Conservation (phyloP, 2,113 vertebrate genomes). For the Danio rerio region GRCz12tu NC_133190.1:21260001-21260500, state of each 20-base stretch:
- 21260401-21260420: no score
- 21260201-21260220: neutral
- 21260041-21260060: conserved; percentile 20
- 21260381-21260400: no score
- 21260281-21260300: neutral
- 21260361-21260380: no score
- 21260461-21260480: no score
- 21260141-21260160: neutral
- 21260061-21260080: neutral
- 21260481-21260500: no score
- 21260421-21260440: no score
- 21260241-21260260: neutral
- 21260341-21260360: no score
- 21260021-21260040: conserved; percentile 43
- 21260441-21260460: no score
- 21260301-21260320: neutral
- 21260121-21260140: neutral
- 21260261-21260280: neutral
- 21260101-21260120: conserved; percentile 12
- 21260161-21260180: neutral
- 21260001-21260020: conserved; percentile 27
- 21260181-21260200: neutral
- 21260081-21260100: conserved; percentile 23
- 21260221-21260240: conserved; percentile 15
- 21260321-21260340: no score